Conservation (phyloP, 2,888 invertebrate species). For the Nezara viridula region DNA sequence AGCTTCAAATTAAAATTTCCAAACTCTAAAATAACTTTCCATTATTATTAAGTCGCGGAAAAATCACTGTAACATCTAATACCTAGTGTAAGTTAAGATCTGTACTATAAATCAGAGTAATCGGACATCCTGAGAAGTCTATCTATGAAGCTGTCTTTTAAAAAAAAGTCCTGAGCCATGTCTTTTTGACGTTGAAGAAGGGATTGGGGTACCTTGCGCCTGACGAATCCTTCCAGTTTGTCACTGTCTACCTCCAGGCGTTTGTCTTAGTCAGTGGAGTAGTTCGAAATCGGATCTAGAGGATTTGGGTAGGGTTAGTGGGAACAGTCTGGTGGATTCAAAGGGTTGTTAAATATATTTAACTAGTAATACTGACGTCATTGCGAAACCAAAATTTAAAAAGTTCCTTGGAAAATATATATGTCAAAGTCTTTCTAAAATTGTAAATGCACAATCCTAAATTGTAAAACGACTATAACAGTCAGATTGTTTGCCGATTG, state of each 20-base stretch:
- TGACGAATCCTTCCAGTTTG: background rate
- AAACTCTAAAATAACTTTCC: too few relatives aligned
- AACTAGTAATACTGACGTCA: background rate
- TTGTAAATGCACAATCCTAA: too few relatives aligned
- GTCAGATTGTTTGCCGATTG: too few relatives aligned
- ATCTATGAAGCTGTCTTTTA: background rate
- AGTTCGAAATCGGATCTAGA: background rate
- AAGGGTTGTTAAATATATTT: background rate
- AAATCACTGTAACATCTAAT: background rate
- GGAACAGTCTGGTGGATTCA: background rate
- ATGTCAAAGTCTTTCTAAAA: too few relatives aligned
- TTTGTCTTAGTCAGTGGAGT: background rate
- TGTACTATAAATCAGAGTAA: background rate
- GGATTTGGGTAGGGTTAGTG: background rate
- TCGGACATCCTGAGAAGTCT: background rate
- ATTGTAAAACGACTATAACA: too few relatives aligned
- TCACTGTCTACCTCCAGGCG: constrained; percentile 3
- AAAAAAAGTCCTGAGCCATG: background rate
- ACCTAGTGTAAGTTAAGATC: background rate
- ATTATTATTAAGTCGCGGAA: background rate
- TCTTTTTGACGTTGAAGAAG: background rate
- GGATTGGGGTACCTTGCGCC: background rate
- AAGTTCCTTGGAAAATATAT: too few relatives aligned
- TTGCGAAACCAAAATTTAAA: background rate
- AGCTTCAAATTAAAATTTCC: background rate